Base-by-base conservation (phyloP, 2,888 invertebrate genomes). In the Tetramorium bicarinatum region DNA sequence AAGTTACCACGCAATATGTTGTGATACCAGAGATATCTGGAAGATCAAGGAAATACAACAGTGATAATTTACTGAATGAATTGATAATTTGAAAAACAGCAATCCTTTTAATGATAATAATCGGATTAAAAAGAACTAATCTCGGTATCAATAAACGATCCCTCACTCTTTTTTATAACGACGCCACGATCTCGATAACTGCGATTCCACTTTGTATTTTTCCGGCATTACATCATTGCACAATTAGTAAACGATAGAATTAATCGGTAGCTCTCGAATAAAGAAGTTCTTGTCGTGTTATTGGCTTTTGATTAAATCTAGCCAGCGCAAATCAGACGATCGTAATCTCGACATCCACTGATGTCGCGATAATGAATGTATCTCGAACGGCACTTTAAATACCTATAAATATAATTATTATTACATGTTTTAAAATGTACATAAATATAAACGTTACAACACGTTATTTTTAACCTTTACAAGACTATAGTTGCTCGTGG, bases 201-300 rank as follows among this genome's bases (percentile, higher is more conserved):
- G 44, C 8, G 34, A 79, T 44, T 56, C 15, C 13, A 13, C 41
- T 59, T 59, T 79, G 56, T 71, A 21, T 59, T 71, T 69, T 59
- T 13, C 34, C 21, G 3, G 3, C 2, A 69, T 79, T 71, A 59
- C 34, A 47, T 79, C 44, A 79, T 4, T 8, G 29, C 6, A 52
- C 56, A 59, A 59, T 79, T 38, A 25, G 34, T 66, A 34, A n/a
- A 59, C 25, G n/a, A 41, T 3, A 25, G 25, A n/a, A 49, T 66
- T 76, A 69, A 34, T 34, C 15, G 29, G 21, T 67, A 2, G 34
- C 7, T 34, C 18, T 13, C 11, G n/a, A 69, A 79, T 59, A 34
- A 69, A 56, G 15, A 2, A 56, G 7, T 67, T 67, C 38, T n/a
- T 3, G 54, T 18, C 44, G n/a, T 18, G 4, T 62, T 77, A 66